These are phyloP conservation scores for Enteromius trimaculatus DNA, from an alignment of 2,797 vertebrate species.

Conservation along the genomic window DNA sequence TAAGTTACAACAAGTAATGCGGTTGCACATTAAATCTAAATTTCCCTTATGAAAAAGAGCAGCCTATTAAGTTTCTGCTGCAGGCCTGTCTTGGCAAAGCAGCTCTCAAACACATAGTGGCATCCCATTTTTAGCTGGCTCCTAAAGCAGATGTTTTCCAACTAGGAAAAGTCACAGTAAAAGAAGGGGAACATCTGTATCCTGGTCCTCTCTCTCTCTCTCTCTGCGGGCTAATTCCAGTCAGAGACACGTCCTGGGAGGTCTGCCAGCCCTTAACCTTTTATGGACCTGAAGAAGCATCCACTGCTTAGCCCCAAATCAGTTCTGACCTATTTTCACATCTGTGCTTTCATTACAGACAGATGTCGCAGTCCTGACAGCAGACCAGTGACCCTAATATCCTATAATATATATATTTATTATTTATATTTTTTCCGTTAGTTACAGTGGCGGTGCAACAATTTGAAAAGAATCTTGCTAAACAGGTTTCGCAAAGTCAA, in stretches of 20 bases:
- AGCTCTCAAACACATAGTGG: background rate
- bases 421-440: background rate
- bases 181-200: slow-evolving; percentile 45
- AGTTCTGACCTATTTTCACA: slow-evolving; percentile 64
- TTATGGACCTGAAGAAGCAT: slow-evolving; percentile 26
- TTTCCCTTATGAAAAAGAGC: background rate
- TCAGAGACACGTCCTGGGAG: slow-evolving; percentile 24
- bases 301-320: background rate
- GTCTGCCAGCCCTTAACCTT: slow-evolving; percentile 33
- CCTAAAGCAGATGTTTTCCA: slow-evolving; percentile 24
- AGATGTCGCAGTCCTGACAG: background rate
- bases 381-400: background rate
- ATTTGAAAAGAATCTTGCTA: background rate
- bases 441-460: background rate
- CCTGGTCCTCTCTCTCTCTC: slow-evolving; percentile 7
- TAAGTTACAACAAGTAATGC: background rate
- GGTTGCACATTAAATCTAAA: slow-evolving; percentile 1
- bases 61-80: slow-evolving; percentile 3
- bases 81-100: background rate
- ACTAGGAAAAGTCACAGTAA: background rate
- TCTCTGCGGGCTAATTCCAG: slow-evolving; percentile 12
- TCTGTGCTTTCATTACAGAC: slow-evolving; percentile 54
- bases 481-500: background rate
- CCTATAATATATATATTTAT: no score
- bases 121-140: slow-evolving; percentile 30